Evolutionary conservation across 2,888 invertebrate species (phyloP), one percentile per base, ranked within the genome.

Genomic region (Diogma glabrata): DNA sequence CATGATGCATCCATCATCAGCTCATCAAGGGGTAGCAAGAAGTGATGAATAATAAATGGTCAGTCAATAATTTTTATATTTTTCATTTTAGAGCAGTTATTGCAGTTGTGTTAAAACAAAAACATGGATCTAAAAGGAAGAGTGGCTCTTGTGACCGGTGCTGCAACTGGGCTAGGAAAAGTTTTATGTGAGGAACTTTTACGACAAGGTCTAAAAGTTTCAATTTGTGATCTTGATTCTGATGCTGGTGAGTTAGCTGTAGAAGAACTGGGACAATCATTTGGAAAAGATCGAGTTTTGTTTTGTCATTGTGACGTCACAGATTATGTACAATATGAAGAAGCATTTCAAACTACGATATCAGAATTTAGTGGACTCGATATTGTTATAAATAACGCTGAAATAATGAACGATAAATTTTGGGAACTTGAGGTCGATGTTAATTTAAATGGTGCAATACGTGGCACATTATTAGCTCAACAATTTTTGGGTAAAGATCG

Each of bases 371-470:
- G 84, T 48, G 75, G 79, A 45, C 71, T 87, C 57, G 86, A 87
- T 64, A 82, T 87, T 55, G 84, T 87, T 12, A 77, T 86, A 55
- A 87, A 87, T 68, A 87, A 87, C 66, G 87, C 87, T 9, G 87
- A 86, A 4, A 80, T 85, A 36, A 80, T 84, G 79, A 84, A 84
- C 63, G 84, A 85, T 62, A 72, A 81, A 58, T 78, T 82, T 60
- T 85, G 84, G 84, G 82, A 84, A 62, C 70, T 83, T 12, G 79
- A 83, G 69, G 79, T 85, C 30, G 84, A 85, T 60, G 82, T 85
- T 16, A 87, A 87, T 69, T 73, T 87, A 67, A 87, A 85, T 62
- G 87, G 87, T 3, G 81, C 84, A 7, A 84, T 87, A 55, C 76
- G 85, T 52, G 85, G 86, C 12, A 81, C 83, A 3, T 67, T 85